Conservation (phyloP, 1,140 invertebrate genomes). For the Hycleus cichorii region DNA sequence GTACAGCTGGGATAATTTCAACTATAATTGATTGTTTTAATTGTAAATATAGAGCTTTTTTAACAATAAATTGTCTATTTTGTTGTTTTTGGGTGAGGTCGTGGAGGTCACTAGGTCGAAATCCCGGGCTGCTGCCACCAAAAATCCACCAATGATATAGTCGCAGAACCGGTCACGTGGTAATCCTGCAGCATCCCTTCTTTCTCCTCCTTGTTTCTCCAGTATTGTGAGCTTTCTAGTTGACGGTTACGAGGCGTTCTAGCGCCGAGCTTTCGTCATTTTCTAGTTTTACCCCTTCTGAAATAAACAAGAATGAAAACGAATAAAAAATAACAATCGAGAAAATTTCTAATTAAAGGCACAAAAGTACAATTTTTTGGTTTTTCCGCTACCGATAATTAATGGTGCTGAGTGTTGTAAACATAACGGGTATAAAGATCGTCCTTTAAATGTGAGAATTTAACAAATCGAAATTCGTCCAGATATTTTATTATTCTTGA, state of each 20-base stretch:
- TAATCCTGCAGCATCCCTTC: slow-evolving; percentile 37
- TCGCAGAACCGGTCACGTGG: slow-evolving; percentile 31
- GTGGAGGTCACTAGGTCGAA: slow-evolving; percentile 41
- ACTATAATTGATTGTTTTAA: too few relatives aligned
- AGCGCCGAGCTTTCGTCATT: slow-evolving; percentile 14
- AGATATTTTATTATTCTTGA: neutral
- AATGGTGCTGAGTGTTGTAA: slow-evolving; percentile 13
- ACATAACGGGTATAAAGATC: slow-evolving; percentile 6
- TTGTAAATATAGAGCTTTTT: neutral
- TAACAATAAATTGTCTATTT: neutral
- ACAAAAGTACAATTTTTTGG: too few relatives aligned
- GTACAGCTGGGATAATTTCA: too few relatives aligned
- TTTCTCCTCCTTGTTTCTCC: slow-evolving; percentile 23
- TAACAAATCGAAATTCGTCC: neutral
- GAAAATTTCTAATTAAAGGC: neutral
- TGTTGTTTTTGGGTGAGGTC: slow-evolving; percentile 31
- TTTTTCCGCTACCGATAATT: neutral
- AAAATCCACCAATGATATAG: slow-evolving; percentile 27
- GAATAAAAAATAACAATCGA: slow-evolving; percentile 2
- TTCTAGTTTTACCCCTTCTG: too few relatives aligned
- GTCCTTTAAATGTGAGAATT: slow-evolving; percentile 7
- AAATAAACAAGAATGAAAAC: too few relatives aligned
- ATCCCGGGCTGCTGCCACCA: slow-evolving; percentile 35
- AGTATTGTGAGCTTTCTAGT: slow-evolving; percentile 20
- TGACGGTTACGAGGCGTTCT: slow-evolving; percentile 21